phyloP scores from a whole-genome alignment of 1,140 invertebrate genomes.

The Odontomachus brunneus region DNA sequence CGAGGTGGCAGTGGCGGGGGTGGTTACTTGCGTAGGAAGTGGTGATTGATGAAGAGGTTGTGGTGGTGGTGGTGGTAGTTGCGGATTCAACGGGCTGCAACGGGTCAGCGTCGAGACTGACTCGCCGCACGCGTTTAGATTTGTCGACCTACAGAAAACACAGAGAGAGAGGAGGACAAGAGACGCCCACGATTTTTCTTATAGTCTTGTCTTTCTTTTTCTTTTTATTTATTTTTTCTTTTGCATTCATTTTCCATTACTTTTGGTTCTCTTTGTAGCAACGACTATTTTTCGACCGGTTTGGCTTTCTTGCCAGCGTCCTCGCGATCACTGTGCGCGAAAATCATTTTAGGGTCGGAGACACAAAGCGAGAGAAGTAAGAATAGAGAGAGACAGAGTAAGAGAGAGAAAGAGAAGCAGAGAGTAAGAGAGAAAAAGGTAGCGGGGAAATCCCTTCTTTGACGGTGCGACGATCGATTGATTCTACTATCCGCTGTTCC shows the following conservation, averaged over 20 bases:
- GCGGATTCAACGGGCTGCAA: constrained; percentile 86
- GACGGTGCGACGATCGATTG: constrained; percentile 43
- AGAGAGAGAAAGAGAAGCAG: constrained; percentile 36
- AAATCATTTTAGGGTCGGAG: constrained; percentile 33
- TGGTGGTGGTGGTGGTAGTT: constrained; percentile 84
- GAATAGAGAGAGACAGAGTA: neutral
- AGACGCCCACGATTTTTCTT: constrained; percentile 77
- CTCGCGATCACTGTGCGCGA: constrained; percentile 34
- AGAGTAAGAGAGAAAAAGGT: neutral
- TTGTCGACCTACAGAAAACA: constrained; percentile 86
- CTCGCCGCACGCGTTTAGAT: constrained; percentile 86
- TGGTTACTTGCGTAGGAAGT: constrained; percentile 86
- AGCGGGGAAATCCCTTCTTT: constrained; percentile 11
- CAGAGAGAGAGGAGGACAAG: constrained; percentile 82
- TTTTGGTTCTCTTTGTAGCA: constrained; percentile 1
- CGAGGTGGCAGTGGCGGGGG: constrained; percentile 84
- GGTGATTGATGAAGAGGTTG: constrained; percentile 86
- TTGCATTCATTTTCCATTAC: constrained; percentile 41
- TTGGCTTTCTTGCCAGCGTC: constrained; percentile 16
- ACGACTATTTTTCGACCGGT: neutral
- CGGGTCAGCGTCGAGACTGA: constrained; percentile 86
- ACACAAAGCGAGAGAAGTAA: constrained; percentile 34
- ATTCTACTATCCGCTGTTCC: neutral
- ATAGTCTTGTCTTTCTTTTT: constrained; percentile 58
- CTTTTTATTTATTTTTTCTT: constrained; percentile 31